Evolutionary conservation across 1,140 invertebrate genomes (phyloP).

Genomic region (Bicyclus anynana): DNA sequence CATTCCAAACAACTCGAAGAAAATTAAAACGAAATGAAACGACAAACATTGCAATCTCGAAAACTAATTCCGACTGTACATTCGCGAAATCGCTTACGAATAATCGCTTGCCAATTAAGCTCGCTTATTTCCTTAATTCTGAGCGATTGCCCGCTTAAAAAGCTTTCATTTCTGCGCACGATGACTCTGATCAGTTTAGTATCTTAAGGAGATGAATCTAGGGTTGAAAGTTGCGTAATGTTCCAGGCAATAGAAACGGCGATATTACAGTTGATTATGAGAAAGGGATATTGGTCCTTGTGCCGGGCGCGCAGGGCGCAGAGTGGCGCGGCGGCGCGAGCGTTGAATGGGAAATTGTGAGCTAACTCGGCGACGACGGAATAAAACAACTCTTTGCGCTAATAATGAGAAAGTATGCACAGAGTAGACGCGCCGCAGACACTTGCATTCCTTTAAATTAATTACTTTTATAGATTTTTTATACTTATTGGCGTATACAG

Average conservation of each 20-base stretch:
- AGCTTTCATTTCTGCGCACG: conserved; percentile 35
- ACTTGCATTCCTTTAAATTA: neutral
- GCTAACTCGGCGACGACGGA: conserved; percentile 65
- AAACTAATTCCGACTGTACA: conserved; percentile 34
- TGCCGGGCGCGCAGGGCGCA: conserved; percentile 26
- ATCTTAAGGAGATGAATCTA: conserved; percentile 20
- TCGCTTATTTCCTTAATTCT: conserved; percentile 72
- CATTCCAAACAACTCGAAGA: conserved; percentile 1
- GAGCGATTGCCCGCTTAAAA: conserved; percentile 58
- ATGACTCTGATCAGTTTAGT: conserved; percentile 18
- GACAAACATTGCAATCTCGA: conserved; percentile 31
- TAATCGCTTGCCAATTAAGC: conserved; percentile 68
- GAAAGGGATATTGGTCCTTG: conserved; percentile 31
- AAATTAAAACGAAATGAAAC: conserved; percentile 25
- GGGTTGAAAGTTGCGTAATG: conserved; percentile 14
- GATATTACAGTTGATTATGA: conserved; percentile 31
- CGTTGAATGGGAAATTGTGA: conserved; percentile 71
- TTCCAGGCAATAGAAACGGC: conserved; percentile 20
- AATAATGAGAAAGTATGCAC: conserved; percentile 67
- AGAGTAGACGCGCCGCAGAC: conserved; percentile 31
- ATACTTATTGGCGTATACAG: too few species aligned
- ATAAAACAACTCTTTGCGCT: conserved; percentile 74
- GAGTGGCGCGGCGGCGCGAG: conserved; percentile 34
- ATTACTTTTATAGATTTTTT: too few species aligned
- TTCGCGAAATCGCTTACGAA: conserved; percentile 51